Base-by-base conservation (phyloP, 2,797 vertebrate genomes). In the Eidolon dupreanum region DNA sequence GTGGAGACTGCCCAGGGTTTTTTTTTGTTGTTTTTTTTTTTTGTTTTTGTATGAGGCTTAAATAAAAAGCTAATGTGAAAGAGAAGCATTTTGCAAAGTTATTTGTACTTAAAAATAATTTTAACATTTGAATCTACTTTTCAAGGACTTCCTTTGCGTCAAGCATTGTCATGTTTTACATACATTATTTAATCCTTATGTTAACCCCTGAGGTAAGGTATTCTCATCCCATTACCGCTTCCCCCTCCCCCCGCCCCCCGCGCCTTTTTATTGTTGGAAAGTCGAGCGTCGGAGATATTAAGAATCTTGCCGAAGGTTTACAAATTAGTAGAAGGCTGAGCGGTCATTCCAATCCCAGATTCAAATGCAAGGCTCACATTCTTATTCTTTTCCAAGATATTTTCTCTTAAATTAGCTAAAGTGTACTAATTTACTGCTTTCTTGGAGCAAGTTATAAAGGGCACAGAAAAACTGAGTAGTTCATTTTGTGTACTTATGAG, bases 121-220 rank as follows among this genome's bases (percentile, higher is more conserved):
- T 94, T 95, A 96, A 79, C 77, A 94, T 93, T 90, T 82, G 33
- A 96, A 84, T 95, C 15, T 33, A 49, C 26, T 88, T 65, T 86
- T 71, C 68, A 83, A 94, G n/a, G 63, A 51, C n/a, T 59, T 78
- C 12, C 13, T 85, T 22, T 15, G 22, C 66, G n/a, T 26, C 12
- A 53, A 73, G 20, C 26, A 75, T 63, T 82, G 49, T 77, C 22
- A 38, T 31, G 20, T 68, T 94, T 93, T 71, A 33, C 78, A 24
- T 26, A 90, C 2, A 38, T 75, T 71, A 66, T 41, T 93, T 90
- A 77, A 87, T 66, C 10, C 51, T 41, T 31, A 31, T 22, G 10
- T 38, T 51, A 79, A 78, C 31, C 2, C 9, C 16, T 11, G 49
- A 11, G 63, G 68, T 31, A 51, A 92, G 17, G 70, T 33, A 33